These are phyloP conservation scores for Drosophila miranda DNA, from an alignment of 1,140 invertebrate genomes.

Conservation along the genomic window DNA sequence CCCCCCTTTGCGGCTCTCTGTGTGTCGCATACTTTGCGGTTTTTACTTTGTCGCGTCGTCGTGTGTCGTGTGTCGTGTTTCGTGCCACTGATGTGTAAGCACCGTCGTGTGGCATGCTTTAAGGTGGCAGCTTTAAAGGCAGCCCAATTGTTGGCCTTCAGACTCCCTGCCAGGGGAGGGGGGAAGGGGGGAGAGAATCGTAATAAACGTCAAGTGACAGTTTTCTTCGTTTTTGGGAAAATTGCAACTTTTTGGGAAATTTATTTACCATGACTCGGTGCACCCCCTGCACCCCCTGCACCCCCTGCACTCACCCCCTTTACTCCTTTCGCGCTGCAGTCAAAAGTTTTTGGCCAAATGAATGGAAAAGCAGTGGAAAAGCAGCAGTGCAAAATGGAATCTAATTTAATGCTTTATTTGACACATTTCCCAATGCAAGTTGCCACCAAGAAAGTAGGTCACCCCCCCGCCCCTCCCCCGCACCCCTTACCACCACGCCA, in stretches of 20 bases:
- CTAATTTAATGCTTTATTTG: constrained; percentile 75
- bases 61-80: not conserved
- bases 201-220: constrained; percentile 68
- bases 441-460: constrained; percentile 54
- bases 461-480: not conserved
- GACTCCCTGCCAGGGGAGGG: not conserved
- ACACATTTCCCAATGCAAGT: constrained; percentile 65
- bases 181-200: not conserved
- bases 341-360: constrained; percentile 48
- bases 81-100: constrained; percentile 20
- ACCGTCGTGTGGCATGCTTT: constrained; percentile 39
- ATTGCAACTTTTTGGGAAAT: constrained; percentile 48
- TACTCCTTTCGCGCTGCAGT: constrained; percentile 15
- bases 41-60: constrained; percentile 45
- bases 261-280: constrained; percentile 46
- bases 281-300: constrained; percentile 3
- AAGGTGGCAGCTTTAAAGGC: constrained; percentile 43
- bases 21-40: constrained; percentile 64
- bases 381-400: constrained; percentile 43
- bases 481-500: constrained; percentile 11
- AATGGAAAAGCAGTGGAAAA: constrained; percentile 25
- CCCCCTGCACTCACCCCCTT: not conserved
- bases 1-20: constrained; percentile 5
- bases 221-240: constrained; percentile 16
- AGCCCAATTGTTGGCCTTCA: constrained; percentile 14